Evolutionary conservation across 64 coral and sea anemone species (phyloP), one percentile per base, ranked within the genome.

Genomic region (Pachyseris speciosa): DNA sequence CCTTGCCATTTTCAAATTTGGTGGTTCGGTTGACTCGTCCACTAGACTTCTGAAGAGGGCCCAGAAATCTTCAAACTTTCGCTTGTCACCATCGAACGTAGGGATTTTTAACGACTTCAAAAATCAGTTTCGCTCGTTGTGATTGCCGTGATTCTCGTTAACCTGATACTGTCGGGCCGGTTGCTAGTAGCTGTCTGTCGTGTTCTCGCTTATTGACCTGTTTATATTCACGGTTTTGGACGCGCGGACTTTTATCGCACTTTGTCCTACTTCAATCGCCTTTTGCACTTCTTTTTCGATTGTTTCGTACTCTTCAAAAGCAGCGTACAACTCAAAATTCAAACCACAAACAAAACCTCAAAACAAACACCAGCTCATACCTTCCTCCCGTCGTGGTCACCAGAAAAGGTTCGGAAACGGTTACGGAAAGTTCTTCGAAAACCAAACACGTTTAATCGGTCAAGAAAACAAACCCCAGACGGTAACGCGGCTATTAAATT

Each of bases 1-100:
- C 22, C 90, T 83, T 43, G 83, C 80, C 71, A 86, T 86, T 60
- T 93, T 86, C 7, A 73, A 33, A 55, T 79, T 93, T 16, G 66
- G 52, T 29, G 59, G 70, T 68, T 86, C 72, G 7, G 51, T 28
- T 33, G 26, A 32, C 20, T 43, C 26, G 57, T 86, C 91, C n/a
- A 80, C 83, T 22, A 93, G 73, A 69, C 66, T 69, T 10, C 34
- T 37, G 37, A 69, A 69, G 30, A 69, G 7, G 30, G 10, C 66
- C 66, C 66, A 37, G 30, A 69, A 69, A 69, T 69, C 30, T 27
- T 85, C 90, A 49, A 92, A 92, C 15, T 85, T 64, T 10, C 78
- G 40, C 65, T 91, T 91, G 9, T n/a, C n/a, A n/a, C 88, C 88
- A 51, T 68, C 28, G 74, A 91, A 91, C 16, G 33, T 52, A 27